These are phyloP conservation scores for Arenaria interpres DNA, from an alignment of 2,113 vertebrate genomes.

Conservation along the genomic window DNA sequence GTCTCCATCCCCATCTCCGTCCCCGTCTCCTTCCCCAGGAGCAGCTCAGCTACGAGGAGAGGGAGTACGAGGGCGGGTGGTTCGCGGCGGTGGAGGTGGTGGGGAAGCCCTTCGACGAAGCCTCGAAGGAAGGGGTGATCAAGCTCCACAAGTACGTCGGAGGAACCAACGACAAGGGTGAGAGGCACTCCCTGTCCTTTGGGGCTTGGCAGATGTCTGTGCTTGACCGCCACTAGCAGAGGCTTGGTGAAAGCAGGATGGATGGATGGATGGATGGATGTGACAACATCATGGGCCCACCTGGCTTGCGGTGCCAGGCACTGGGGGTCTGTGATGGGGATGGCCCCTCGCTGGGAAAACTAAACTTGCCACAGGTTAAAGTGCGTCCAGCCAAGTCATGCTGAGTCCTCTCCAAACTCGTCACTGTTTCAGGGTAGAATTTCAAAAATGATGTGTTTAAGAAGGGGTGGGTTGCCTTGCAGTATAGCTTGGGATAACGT, in stretches of 20 bases:
- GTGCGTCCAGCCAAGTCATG: not conserved
- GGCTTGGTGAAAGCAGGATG: not conserved
- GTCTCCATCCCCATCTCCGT: not conserved
- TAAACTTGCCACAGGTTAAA: not conserved
- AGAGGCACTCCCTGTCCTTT: not conserved
- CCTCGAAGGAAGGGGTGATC: slow-evolving; percentile 81
- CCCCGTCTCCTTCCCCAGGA: slow-evolving; percentile 70
- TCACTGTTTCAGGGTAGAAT: not conserved
- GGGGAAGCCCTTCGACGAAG: slow-evolving; percentile 87
- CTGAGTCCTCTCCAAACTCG: not conserved
- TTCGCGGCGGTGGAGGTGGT: slow-evolving; percentile 81
- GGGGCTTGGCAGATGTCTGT: not conserved
- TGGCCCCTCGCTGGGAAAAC: not conserved
- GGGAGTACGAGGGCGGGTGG: slow-evolving; percentile 79
- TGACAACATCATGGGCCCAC: accelerated
- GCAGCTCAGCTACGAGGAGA: slow-evolving; percentile 85
- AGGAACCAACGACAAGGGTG: slow-evolving; percentile 87
- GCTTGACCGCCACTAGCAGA: accelerated
- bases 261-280: not conserved
- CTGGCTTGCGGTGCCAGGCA: not conserved
- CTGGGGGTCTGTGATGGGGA: not conserved
- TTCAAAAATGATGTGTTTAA: not conserved
- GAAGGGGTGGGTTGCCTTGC: not conserved
- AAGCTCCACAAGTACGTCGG: slow-evolving; percentile 90
- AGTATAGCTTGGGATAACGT: not conserved